Conservation (phyloP, 2,113 vertebrate genomes). For the Lepidiolamprologus cunningtoni region DNA sequence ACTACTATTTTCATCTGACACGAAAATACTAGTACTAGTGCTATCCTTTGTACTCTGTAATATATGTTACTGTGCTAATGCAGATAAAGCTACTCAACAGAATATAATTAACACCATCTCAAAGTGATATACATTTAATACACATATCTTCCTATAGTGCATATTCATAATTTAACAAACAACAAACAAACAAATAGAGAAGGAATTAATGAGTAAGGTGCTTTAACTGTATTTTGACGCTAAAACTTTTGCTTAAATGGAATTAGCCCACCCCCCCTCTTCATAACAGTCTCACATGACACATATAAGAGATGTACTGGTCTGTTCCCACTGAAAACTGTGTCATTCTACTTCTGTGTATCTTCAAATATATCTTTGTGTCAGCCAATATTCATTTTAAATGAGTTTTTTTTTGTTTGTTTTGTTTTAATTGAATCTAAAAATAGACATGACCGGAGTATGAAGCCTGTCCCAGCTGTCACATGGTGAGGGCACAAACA, state of each 20-base stretch:
- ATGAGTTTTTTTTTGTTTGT: fast-evolving
- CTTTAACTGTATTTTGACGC: fast-evolving
- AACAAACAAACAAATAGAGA: background rate
- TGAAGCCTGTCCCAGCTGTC: background rate
- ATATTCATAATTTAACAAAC: background rate
- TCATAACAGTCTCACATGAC: background rate
- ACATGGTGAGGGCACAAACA: fast-evolving
- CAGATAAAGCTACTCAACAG: background rate
- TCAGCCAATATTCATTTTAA: background rate
- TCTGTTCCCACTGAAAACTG: background rate
- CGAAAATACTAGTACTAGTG: background rate
- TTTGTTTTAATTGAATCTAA: background rate
- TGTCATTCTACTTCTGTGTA: background rate
- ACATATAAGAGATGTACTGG: background rate
- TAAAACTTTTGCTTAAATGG: background rate
- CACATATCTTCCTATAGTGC: fast-evolving
- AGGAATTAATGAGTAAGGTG: background rate
- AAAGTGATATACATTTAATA: background rate
- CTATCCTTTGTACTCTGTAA: background rate
- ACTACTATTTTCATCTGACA: background rate
- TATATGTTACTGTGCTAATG: background rate
- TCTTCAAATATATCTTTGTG: background rate
- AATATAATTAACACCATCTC: background rate
- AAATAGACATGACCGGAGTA: background rate
- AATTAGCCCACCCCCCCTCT: background rate